Conservation (phyloP, 1,140 invertebrate genomes). For the Drosophila teissieri region DNA sequence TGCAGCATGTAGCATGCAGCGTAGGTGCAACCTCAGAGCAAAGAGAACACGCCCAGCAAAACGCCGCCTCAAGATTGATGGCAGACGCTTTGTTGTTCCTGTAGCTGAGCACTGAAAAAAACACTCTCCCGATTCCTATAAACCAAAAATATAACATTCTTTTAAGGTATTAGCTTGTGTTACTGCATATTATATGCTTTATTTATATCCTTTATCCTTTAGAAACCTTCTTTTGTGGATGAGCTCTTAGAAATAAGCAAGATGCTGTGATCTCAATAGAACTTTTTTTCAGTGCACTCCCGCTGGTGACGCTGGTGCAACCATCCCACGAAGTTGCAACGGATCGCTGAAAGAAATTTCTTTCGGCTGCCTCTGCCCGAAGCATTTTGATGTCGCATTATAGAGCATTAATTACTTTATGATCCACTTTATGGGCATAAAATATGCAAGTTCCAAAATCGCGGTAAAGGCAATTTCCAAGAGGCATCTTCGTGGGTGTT, state of each 20-base stretch:
- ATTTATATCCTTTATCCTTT: no score
- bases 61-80: constrained; percentile 71
- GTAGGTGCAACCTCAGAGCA: constrained; percentile 81
- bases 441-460: constrained; percentile 59
- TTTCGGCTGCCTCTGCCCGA: constrained; percentile 43
- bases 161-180: no score
- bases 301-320: constrained; percentile 20
- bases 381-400: constrained; percentile 82
- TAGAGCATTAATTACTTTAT: constrained; percentile 84
- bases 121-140: not conserved
- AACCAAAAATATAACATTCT: no score
- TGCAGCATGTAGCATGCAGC: constrained; percentile 40
- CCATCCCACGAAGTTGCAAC: constrained; percentile 67
- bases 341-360: constrained; percentile 56
- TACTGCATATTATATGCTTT: no score
- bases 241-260: no score
- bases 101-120: constrained; percentile 4
- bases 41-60: constrained; percentile 74
- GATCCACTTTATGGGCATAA: constrained; percentile 79
- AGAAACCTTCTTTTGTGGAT: no score
- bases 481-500: constrained; percentile 67
- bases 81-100: constrained; percentile 61
- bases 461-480: constrained; percentile 56
- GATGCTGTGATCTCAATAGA: no score
- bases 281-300: constrained; percentile 2